Percentiles rank a stretch among this genome's conserved stretches.
Evolutionary conservation across 2,888 invertebrate species (phyloP).

Genomic region (Aleiodes leptofemur): DNA sequence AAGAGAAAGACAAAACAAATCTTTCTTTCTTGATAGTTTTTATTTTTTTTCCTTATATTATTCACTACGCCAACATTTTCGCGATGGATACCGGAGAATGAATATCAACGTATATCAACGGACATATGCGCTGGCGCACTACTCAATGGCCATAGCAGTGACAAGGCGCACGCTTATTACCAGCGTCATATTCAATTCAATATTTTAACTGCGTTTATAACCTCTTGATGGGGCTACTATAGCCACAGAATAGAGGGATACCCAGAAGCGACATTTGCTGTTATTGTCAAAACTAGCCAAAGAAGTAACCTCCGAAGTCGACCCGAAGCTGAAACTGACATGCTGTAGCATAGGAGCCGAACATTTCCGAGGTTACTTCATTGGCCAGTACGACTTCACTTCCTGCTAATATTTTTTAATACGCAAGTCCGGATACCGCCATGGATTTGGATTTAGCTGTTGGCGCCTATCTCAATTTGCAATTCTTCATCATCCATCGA

Average conservation of each 20-base stretch:
- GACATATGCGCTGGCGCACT: constrained; percentile 16
- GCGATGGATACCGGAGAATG: constrained; percentile 19
- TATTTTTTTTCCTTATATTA: constrained; percentile 5
- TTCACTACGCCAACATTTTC: constrained; percentile 33
- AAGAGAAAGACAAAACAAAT: background rate
- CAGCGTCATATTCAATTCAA: constrained; percentile 39
- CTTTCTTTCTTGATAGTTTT: background rate
- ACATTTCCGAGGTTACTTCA: no score
- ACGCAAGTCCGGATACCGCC: no score
- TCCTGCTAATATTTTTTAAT: no score
- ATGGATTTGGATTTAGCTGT: no score
- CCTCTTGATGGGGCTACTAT: constrained; percentile 5
- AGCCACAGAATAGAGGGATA: background rate
- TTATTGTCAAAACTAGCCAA: no score
- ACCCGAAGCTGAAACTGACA: no score
- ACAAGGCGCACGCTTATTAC: constrained; percentile 22
- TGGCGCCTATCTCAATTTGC: no score
- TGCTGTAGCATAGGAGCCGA: no score
- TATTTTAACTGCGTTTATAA: constrained; percentile 35
- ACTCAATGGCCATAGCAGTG: background rate
- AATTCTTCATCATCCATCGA: no score
- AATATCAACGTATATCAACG: constrained; percentile 5
- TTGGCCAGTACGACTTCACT: no score
- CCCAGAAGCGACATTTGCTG: no score
- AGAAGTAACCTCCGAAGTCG: no score